Evolutionary conservation across 2,888 invertebrate species (phyloP), one percentile per base, ranked within the genome.

Genomic region (Melanostoma mellinum): DNA sequence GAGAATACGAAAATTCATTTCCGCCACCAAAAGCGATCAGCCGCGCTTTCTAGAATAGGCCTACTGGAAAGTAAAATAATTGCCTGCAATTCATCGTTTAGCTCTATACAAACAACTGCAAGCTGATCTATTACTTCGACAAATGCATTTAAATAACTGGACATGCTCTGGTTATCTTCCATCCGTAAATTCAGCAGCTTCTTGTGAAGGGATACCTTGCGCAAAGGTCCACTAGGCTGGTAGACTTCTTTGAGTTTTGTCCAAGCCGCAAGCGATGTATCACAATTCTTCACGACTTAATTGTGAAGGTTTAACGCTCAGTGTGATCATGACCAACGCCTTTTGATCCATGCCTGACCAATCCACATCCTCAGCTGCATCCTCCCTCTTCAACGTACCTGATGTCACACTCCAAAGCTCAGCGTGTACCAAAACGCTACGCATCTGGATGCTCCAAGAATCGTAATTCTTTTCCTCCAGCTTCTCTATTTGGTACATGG

Each of bases 391-490:
- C 33, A 77, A 71, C 4, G n/a, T 3, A 42, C 65, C 72, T 50
- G 67, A 65, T 48, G 55, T 53, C 8, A 81, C 71, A 10, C n/a
- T 58, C 65, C 71, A 75, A 35, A 75, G 56, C 44, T 63, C 74
- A 44, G 69, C 46, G 46, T 80, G 74, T 30, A 75, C 48, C 63
- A 75, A 53, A 38, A 71, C 65, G 53, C 79, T 63, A 30, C 44
- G 35, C 75, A 81, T 69, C 40, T 80, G 69, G 9, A 80, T 75
- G 58, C 75, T 65, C 65, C 75, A 80, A 56, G 80, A 58, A 56
- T 63, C 79, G 35, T 75, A 80, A 80, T 80, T 74, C 48, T 75
- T 74, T 10, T 69, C 74, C 56, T 69, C 63, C 42, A 80, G 63
- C 35, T 75, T 80, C 6, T 63, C 79, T 8, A 80, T 75, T 69